Evolutionary conservation across 1,140 invertebrate species (phyloP).

Genomic region (Penaeus vannamei): DNA sequence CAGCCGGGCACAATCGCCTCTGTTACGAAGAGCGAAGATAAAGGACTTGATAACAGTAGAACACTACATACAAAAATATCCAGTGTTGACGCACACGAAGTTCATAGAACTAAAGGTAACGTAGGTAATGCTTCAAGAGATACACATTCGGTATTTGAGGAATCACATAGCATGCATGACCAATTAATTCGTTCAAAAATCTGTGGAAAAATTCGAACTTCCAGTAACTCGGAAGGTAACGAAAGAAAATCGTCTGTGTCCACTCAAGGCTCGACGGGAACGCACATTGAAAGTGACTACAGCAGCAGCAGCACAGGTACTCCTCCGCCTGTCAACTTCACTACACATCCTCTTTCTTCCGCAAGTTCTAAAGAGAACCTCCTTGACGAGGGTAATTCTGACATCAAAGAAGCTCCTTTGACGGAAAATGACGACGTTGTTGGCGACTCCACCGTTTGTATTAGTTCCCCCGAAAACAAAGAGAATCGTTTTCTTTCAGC

Average conservation of each 20-base stretch:
- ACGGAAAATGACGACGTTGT: not conserved
- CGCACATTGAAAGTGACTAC: not conserved
- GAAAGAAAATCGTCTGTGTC: not conserved
- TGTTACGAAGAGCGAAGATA: too few species aligned
- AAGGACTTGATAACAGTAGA: too few species aligned
- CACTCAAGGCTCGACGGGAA: not conserved
- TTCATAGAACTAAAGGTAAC: too few species aligned
- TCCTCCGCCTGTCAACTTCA: conserved; percentile 43
- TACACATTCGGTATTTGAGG: too few species aligned
- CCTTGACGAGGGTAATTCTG: not conserved
- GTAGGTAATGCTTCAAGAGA: too few species aligned
- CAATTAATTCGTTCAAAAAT: too few species aligned
- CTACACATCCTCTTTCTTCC: conserved; percentile 51
- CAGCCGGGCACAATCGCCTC: too few species aligned
- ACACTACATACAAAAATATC: too few species aligned
- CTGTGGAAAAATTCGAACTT: too few species aligned
- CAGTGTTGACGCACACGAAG: too few species aligned
- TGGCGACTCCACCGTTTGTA: not conserved
- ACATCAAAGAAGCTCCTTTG: not conserved
- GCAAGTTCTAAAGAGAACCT: too few species aligned
- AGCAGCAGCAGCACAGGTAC: conserved; percentile 33
- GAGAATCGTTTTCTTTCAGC: conserved; percentile 10
- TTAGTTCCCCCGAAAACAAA: not conserved
- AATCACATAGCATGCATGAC: too few species aligned
- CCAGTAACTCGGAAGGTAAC: not conserved